These are phyloP conservation scores for Campylomormyrus tamandua DNA, from an alignment of 2,113 vertebrate genomes.

Conservation along the genomic window DNA sequence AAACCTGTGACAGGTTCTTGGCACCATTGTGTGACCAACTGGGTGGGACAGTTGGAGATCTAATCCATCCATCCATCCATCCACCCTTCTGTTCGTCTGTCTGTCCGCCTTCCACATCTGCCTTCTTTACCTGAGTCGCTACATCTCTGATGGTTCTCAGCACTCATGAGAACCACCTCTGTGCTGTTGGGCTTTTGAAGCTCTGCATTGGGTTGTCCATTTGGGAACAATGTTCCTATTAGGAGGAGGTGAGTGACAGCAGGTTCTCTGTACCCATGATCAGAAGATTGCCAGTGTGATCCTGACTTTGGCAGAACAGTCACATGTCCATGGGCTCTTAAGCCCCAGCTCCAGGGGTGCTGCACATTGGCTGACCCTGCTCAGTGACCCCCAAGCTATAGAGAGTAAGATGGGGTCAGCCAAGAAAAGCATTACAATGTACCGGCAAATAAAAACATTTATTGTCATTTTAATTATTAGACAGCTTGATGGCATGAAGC, in stretches of 20 bases:
- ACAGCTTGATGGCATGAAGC: background rate
- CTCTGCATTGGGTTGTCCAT: background rate
- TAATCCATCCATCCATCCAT: background rate
- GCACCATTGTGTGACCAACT: background rate
- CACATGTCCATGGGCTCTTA: too few relatives aligned
- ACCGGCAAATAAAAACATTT: too few relatives aligned
- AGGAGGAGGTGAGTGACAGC: too few relatives aligned
- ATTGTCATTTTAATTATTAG: background rate
- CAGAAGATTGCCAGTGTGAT: too few relatives aligned
- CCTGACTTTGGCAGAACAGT: too few relatives aligned
- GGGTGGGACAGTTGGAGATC: background rate
- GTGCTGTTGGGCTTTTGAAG: background rate
- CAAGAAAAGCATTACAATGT: too few relatives aligned
- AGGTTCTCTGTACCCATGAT: too few relatives aligned
- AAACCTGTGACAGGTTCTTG: constrained; percentile 17
- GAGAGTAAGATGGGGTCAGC: too few relatives aligned
- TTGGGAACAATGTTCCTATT: background rate
- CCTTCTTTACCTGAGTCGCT: background rate
- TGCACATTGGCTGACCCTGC: too few relatives aligned
- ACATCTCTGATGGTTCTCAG: background rate
- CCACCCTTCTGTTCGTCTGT: background rate
- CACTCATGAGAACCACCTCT: background rate
- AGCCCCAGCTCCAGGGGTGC: too few relatives aligned
- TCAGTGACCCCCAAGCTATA: too few relatives aligned
- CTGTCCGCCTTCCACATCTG: background rate